Base-by-base conservation (phyloP, 2,797 vertebrate species). In the Simalia tracyae region DNA sequence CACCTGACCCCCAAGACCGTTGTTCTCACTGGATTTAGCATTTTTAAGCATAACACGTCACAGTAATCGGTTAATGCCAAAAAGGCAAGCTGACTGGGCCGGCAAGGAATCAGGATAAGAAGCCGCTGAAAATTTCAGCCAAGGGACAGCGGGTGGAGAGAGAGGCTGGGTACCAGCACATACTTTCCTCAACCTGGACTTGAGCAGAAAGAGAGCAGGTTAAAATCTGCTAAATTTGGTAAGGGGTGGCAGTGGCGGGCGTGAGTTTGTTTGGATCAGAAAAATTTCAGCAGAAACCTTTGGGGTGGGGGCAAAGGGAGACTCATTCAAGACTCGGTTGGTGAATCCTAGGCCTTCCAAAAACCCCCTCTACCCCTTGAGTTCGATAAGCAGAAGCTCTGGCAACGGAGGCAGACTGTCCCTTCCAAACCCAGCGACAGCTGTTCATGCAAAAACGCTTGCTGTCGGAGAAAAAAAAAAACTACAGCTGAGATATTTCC, bases 21-120 rank as follows among this genome's bases (percentile, higher is more conserved):
- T 24, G 61, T 66, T 57, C 36, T 59, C 76, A 8, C 15, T 4
- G 12, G 68, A 84, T 87, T 84, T 90, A 72, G 31, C 59, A 66
- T 90, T 84, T 90, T 84, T 15, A 92, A 89, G 76, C 68, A 84
- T 64, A 24, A 57, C 66, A 24, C 11, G 7, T 90, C 84, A 68
- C 81, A 36, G 31, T 57, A 87, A 88, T 92, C 68, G 68, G 59
- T 84, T 57, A 50, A 84, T 57, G 87, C 81, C 76, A 72, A 60
- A 89, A 64, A 66, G 9, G 85, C 66, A 92, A 92, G 63, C 57
- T 6, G 24, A 76, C 64, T 92, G n/a, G 5, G 84, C 85, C 42
- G 87, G 89, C 31, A 50, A 92, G 56, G 84, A 64, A 84, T 28
- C 26, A 7, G 42, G 84, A 60, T 72, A 50, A 86, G 89, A 50